Base-by-base conservation (phyloP, 2,888 invertebrate species). In the Cosmia trapezina region DNA sequence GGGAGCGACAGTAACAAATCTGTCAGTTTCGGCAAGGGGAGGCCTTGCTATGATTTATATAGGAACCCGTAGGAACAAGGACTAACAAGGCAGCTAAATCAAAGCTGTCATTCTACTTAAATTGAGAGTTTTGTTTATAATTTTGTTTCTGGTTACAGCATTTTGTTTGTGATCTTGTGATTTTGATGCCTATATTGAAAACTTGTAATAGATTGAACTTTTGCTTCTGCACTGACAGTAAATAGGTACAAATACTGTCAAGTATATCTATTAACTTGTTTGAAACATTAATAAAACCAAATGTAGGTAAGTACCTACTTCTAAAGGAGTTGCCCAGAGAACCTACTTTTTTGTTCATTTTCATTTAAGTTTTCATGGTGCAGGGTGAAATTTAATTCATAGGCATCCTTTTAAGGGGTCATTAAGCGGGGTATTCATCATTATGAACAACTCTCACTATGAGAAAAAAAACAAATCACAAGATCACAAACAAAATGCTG, bases 1-100 rank as follows among this genome's bases (percentile, higher is more conserved):
- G 87, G 89, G 73, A 47, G 84, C 67, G 94, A 93, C 93, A 93
- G 88, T 91, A 90, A 93, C 91, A 92, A 91, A 94, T 93, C 87
- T 89, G 91, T 88, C 90, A 90, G 89, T 87, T 87, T 73, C 61
- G 70, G 68, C 76, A 67, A 78, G 61, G 83, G 82, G 64, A 59
- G 68, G 75, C 54, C 66, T 19, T 49, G 68, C 62, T 64, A 84
- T 91, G 91, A 93, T 92, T 91, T 90, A 92, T 92, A 85, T 47
- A 79, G 83, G 84, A 69, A 73, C 70, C 77, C 59, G 78, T 67
- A 70, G 72, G 76, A 73, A 81, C 79, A 78, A 63, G 72, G 82
- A 78, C 83, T 88, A 89, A 89, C 87, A 86, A 88, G 87, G 75
- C 83, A 78, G 72, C 80, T 80, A 84, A 81, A 80, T 82, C 83